phyloP scores from a whole-genome alignment of 2,888 invertebrate genomes.

The Synergus japonicus region DNA sequence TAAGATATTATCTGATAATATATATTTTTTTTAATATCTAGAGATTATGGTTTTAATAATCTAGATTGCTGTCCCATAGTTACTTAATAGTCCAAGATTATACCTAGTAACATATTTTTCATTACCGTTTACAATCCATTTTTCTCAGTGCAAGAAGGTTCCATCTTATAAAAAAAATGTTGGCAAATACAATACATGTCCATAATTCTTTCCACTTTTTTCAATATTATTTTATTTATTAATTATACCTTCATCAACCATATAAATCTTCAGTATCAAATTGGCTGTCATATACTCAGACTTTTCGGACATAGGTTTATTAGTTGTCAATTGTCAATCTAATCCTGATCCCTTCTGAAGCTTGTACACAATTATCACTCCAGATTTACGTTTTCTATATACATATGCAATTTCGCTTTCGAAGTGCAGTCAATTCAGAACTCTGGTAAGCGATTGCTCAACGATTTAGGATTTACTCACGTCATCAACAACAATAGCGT shows the following conservation, averaged over 20 bases:
- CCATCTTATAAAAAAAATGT: neutral
- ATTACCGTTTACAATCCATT: too few relatives aligned
- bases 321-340: slow-evolving; percentile 25
- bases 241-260: neutral
- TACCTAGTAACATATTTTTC: too few relatives aligned
- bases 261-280: neutral
- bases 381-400: slow-evolving; percentile 26
- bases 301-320: slow-evolving; percentile 8
- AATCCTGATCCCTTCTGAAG: slow-evolving; percentile 31
- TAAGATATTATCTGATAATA: too few relatives aligned
- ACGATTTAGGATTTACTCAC: slow-evolving; percentile 40
- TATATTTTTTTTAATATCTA: too few relatives aligned
- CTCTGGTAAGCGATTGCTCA: slow-evolving; percentile 35
- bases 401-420: slow-evolving; percentile 30
- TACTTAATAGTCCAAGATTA: too few relatives aligned
- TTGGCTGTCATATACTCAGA: neutral
- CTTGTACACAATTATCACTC: slow-evolving; percentile 35
- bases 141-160: neutral
- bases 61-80: too few relatives aligned
- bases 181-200: neutral
- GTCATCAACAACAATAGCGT: slow-evolving; percentile 40
- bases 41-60: too few relatives aligned
- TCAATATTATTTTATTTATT: too few relatives aligned
- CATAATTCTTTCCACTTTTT: too few relatives aligned
- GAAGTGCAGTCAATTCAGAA: slow-evolving; percentile 36